A percentile compares a stretch with the other conserved stretches of the same genome.
phyloP scores from a whole-genome alignment of 2,888 invertebrate species.

The Synanthedon andrenaeformis region DNA sequence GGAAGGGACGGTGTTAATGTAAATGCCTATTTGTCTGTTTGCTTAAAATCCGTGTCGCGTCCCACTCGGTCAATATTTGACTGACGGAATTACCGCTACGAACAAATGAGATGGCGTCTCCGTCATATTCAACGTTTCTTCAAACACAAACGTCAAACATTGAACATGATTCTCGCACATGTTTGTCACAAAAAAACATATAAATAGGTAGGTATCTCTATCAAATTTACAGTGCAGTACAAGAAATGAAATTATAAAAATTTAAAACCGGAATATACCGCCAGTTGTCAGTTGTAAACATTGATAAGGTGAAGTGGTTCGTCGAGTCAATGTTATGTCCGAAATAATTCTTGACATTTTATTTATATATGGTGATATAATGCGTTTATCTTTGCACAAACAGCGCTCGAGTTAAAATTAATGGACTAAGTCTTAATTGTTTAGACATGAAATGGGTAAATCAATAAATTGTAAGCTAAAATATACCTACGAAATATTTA shows the following conservation, averaged over 20 bases:
- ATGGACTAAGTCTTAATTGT: too few species aligned
- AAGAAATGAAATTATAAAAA: background rate
- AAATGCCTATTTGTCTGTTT: conserved; percentile 64
- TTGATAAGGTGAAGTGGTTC: conserved; percentile 32
- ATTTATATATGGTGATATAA: conserved; percentile 28
- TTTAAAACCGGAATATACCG: conserved; percentile 6
- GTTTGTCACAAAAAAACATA: background rate
- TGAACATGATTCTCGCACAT: background rate
- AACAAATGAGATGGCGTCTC: conserved; percentile 52
- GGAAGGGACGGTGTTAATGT: conserved; percentile 45
- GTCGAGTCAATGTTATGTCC: conserved; percentile 56
- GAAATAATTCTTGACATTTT: conserved; percentile 57
- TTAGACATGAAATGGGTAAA: too few species aligned
- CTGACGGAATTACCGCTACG: conserved; percentile 62
- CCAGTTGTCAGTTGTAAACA: conserved; percentile 19
- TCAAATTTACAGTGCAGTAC: background rate
- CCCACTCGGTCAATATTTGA: conserved; percentile 64
- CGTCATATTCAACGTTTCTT: conserved; percentile 37
- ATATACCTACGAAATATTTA: too few species aligned
- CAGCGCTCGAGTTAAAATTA: conserved; percentile 35
- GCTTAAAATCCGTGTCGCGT: conserved; percentile 65
- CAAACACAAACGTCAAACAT: conserved; percentile 18
- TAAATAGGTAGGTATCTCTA: background rate
- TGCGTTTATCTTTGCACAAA: conserved; percentile 35
- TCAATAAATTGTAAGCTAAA: too few species aligned